Percentiles rank a stretch among this genome's conserved stretches.
Evolutionary conservation across 2,113 vertebrate genomes (phyloP).

Genomic region (Nanorana parkeri): DNA sequence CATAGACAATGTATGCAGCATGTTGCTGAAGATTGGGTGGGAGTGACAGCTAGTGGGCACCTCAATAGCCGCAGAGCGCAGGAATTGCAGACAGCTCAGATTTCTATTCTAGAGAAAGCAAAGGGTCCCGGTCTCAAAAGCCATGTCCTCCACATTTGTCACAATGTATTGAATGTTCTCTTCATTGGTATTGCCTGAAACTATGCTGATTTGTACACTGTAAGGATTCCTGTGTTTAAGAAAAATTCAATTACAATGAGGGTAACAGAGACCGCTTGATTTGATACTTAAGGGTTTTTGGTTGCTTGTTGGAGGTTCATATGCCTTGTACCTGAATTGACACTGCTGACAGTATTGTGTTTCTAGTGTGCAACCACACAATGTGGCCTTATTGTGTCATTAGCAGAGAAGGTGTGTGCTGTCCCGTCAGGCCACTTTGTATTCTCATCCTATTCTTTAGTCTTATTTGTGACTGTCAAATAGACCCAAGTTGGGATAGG

Average conservation of each 20-base stretch:
- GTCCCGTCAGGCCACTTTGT: not conserved
- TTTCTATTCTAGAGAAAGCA: not conserved
- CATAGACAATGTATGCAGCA: not conserved
- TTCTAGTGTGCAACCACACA: not conserved
- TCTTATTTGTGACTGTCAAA: no score
- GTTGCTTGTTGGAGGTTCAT: not conserved
- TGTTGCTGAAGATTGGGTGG: slow-evolving; percentile 3
- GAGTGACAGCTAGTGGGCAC: slow-evolving; percentile 45
- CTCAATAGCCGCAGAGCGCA: slow-evolving; percentile 10
- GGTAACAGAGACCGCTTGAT: no score
- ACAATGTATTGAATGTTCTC: no score
- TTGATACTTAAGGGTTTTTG: not conserved
- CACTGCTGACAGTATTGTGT: no score
- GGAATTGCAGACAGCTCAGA: slow-evolving; percentile 34
- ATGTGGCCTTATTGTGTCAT: not conserved
- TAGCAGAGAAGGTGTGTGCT: not conserved
- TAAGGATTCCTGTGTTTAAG: no score
- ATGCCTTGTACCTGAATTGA: not conserved
- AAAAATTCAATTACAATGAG: no score
- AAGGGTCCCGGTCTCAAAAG: not conserved
- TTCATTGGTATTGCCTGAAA: no score
- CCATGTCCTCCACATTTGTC: no score
- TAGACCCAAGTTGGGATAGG: no score
- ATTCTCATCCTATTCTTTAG: no score
- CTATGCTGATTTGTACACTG: no score